Base-by-base conservation (phyloP, 2,113 vertebrate species). In the Gasterosteus nipponicus region DNA sequence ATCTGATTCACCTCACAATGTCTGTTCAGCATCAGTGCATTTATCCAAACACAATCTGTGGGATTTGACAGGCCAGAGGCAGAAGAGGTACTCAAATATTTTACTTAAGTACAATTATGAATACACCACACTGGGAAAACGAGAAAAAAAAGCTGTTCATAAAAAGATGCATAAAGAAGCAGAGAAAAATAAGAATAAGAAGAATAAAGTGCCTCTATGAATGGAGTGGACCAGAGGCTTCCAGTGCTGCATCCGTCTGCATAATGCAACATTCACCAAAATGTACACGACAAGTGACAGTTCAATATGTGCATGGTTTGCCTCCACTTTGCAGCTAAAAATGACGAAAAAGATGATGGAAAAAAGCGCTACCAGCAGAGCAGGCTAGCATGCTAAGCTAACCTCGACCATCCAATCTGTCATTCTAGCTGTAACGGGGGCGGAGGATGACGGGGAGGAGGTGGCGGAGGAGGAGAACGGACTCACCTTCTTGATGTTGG, bases 401-500 rank as follows among this genome's bases (percentile, higher is more conserved):
- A 77, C 3, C 8, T 49, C 33, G 69, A 26, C 10, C 57, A 14
- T 61, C 66, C 75, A 11, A 9, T 26, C 69, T 47, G 75, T 77
- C 81, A 77, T 3, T 12, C 53, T 0, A 62, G 47, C 16, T 53
- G 19, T 14, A 5, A 3, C 12, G 2, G 22, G 10, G 41, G 44
- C 4, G 14, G 16, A 47, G 3, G 46, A 47, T 4, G 46, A 18
- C 1, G 46, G 4, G 2, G 18, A 38, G 35, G 35, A 33, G 54
- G 58, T 18, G 2, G 26, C 31, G 42, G 62, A 63, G 19, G 60
- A 29, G 38, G 8, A 19, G 54, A 6, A 7, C 54, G 9, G 44
- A 59, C 91, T 91, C 85, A 95, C 95, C 94, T 95, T 95, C 87
- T 95, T 94, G 60, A 95, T 95, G 86, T 95, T 95, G 26, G 94